Conservation (phyloP, 2,113 vertebrate species). For the Epinephelus cyanopodus region DNA sequence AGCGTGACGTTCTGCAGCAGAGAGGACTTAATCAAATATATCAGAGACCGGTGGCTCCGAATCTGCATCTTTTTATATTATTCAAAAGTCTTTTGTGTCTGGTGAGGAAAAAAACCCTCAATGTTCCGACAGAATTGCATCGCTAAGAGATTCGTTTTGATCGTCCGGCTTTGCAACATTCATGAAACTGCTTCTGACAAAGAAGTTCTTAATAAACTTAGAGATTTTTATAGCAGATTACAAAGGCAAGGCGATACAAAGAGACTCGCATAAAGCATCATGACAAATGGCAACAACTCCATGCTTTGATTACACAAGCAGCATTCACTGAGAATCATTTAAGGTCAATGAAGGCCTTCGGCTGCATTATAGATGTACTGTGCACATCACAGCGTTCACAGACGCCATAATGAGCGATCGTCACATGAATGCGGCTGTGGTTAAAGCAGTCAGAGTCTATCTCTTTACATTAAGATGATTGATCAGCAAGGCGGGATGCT, state of each 20-base stretch:
- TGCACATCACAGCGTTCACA: constrained; percentile 6
- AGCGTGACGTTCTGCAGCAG: background rate
- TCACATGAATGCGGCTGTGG: constrained; percentile 38
- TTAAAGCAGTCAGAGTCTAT: constrained; percentile 60
- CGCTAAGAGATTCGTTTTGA: constrained; percentile 23
- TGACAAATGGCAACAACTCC: background rate
- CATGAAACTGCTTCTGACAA: constrained; percentile 3
- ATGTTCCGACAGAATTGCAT: constrained; percentile 16
- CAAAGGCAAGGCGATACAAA: background rate
- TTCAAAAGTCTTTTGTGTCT: constrained; percentile 33
- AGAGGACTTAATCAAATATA: constrained; percentile 49
- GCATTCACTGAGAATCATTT: constrained; percentile 5
- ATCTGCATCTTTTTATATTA: constrained; percentile 50
- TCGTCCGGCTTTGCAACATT: constrained; percentile 17
- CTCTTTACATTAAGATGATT: constrained; percentile 76
- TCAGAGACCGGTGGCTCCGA: constrained; percentile 24
- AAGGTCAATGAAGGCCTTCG: constrained; percentile 3
- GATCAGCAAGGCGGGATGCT: constrained; percentile 65
- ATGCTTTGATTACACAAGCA: background rate
- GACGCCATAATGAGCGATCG: constrained; percentile 49
- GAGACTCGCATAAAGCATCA: background rate
- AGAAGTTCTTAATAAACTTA: background rate
- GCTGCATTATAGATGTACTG: constrained; percentile 6
- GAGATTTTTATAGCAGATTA: background rate
- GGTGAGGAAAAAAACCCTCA: background rate